Evolutionary conservation across 1,140 invertebrate species (phyloP).

Genomic region (Daktulosphaira vitifoliae): DNA sequence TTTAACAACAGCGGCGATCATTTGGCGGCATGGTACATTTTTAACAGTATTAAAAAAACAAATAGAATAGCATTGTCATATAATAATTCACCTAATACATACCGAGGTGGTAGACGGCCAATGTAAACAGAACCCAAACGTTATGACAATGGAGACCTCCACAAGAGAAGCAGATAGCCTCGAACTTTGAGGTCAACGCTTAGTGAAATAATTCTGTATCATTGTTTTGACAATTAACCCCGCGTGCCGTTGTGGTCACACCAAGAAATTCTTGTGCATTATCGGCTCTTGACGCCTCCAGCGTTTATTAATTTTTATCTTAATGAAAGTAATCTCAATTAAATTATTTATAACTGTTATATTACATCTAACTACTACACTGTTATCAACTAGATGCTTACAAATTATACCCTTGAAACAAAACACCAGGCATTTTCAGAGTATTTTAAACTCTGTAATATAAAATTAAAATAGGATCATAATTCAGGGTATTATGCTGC

Average conservation of each 20-base stretch:
- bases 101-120: slow-evolving; percentile 6
- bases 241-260: background rate
- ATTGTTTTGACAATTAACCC: slow-evolving; percentile 15
- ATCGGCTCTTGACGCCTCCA: background rate
- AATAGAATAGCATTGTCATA: too few species aligned
- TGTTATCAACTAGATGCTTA: too few species aligned
- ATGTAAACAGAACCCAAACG: slow-evolving; percentile 13
- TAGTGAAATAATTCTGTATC: slow-evolving; percentile 19
- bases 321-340: too few species aligned
- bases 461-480: too few species aligned
- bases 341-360: too few species aligned
- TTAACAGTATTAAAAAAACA: too few species aligned
- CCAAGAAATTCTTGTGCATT: slow-evolving; percentile 9
- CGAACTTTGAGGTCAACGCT: slow-evolving; percentile 25
- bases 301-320: background rate
- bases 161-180: slow-evolving; percentile 17
- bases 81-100: slow-evolving; percentile 23
- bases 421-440: too few species aligned
- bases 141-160: slow-evolving; percentile 28
- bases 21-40: background rate
- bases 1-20: slow-evolving; percentile 3
- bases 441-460: too few species aligned
- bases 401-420: too few species aligned
- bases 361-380: too few species aligned
- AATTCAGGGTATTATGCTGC: too few species aligned